Evolutionary conservation across 64 coral and sea anemone genomes (phyloP), one percentile per base, ranked within the genome.

Genomic region (Anthopleura sola): DNA sequence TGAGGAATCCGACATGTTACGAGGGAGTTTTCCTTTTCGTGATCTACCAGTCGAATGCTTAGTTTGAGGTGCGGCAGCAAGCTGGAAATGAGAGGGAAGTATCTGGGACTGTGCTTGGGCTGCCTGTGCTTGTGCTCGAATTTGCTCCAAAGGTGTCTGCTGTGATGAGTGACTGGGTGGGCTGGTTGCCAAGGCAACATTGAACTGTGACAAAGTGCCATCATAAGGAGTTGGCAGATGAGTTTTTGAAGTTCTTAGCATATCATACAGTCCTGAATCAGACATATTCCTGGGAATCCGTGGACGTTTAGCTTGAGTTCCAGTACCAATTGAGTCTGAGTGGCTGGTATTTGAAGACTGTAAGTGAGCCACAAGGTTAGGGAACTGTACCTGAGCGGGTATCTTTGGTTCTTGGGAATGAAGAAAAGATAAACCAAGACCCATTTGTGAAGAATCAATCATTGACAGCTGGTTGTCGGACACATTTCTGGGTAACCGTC

Each of bases 1-100:
- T 64, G 94, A 97, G 38, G 94, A 92, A 69, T 97, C 94, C 19
- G 94, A 97, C 94, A 97, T 97, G 49, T 92, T 92, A 13, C 94
- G 88, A 14, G 94, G 94, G 0, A 97, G 55, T 46, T 78, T 69
- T 8, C 94, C 85, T 90, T 78, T 86, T 62, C 91, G 92, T 86
- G 78, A 82, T 89, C 90, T 69, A 18, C 31, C 28, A 71, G 13
- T 33, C 16, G 66, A 32, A 32, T 71, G 66, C 12, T 71, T 71
- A 8, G 14, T 47, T 82, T 51, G 32, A 86, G 74, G 76, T 51
- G 60, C 39, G 86, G 56, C 81, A 13, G 75, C 23, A 39, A 40
- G 28, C 49, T 51, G 49, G 21, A 80, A 78, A 46, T 86, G 49
- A 37, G 88, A 14, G 1, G 66, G 29, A 82, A 47, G 68, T 32